phyloP scores from a whole-genome alignment of 2,888 invertebrate species.

The Dichetophora obliterata region DNA sequence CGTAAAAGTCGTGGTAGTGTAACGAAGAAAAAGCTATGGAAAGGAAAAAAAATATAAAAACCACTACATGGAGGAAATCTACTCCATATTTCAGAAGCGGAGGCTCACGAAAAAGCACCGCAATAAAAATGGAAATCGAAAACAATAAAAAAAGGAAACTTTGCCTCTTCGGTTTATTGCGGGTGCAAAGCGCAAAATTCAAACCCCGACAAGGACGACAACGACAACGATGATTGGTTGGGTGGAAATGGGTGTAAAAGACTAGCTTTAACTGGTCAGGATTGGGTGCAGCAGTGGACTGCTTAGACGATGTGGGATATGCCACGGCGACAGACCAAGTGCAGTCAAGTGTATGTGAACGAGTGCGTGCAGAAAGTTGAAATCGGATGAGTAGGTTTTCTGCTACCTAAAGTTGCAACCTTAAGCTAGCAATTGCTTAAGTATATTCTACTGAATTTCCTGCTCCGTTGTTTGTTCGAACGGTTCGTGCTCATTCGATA shows the following conservation, averaged over 20 bases:
- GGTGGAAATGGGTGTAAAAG: not conserved
- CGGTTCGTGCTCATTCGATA: too few species aligned
- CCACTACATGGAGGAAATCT: conserved; percentile 8
- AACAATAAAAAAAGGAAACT: conserved; percentile 59
- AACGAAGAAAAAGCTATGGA: not conserved
- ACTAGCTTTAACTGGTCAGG: not conserved
- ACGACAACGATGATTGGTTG: not conserved
- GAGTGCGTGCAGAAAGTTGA: not conserved
- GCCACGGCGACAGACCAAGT: not conserved
- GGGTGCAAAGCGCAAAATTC: conserved; percentile 32
- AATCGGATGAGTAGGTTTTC: not conserved
- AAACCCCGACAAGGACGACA: conserved; percentile 2
- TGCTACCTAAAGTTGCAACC: too few species aligned
- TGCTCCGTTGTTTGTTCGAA: too few species aligned
- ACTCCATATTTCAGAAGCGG: conserved; percentile 31
- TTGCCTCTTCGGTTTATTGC: conserved; percentile 34
- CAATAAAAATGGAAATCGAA: conserved; percentile 63
- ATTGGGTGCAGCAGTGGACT: not conserved
- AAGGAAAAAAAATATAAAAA: not conserved
- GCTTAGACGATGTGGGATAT: not conserved
- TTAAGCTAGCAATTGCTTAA: too few species aligned
- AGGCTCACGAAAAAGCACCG: conserved; percentile 38
- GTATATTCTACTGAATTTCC: too few species aligned
- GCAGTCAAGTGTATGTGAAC: not conserved
- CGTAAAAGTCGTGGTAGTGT: not conserved